phyloP scores from a whole-genome alignment of 2,797 vertebrate species.

The Epinephelus coioides region DNA sequence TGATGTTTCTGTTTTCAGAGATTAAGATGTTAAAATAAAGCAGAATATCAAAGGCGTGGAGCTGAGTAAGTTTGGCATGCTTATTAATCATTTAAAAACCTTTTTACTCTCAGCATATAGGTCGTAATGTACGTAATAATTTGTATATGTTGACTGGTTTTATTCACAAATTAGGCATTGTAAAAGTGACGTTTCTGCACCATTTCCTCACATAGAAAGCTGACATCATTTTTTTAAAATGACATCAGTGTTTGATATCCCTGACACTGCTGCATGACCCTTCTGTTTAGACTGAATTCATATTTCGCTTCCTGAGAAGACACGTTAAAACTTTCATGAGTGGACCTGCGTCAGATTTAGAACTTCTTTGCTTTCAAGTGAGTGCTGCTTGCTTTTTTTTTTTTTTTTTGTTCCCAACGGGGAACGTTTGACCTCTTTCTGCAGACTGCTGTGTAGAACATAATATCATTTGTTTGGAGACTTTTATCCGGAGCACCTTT shows the following conservation, averaged over 20 bases:
- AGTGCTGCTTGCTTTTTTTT: neutral
- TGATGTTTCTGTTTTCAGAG: neutral
- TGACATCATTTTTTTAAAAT: neutral
- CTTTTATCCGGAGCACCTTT: constrained; percentile 42
- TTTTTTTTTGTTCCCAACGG: neutral
- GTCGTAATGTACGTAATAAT: constrained; percentile 1
- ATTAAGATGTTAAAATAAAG: neutral
- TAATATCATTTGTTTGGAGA: constrained; percentile 63
- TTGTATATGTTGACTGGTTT: neutral
- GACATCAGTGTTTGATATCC: constrained; percentile 25
- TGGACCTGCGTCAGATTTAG: constrained; percentile 22
- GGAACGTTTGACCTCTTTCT: constrained; percentile 70
- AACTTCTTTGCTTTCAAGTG: constrained; percentile 30
- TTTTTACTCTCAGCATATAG: constrained; percentile 10
- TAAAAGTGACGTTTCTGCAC: neutral
- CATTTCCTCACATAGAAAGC: neutral
- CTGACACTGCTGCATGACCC: constrained; percentile 22
- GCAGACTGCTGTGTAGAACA: constrained; percentile 47
- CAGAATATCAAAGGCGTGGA: neutral
- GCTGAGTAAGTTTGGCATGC: constrained; percentile 6
- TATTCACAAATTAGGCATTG: neutral
- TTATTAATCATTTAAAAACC: constrained; percentile 45
- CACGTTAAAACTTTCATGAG: constrained; percentile 57
- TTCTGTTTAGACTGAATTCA: constrained; percentile 36
- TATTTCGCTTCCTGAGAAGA: constrained; percentile 46